phyloP scores from a whole-genome alignment of 2,113 vertebrate species.

The Microtus oregoni region DNA sequence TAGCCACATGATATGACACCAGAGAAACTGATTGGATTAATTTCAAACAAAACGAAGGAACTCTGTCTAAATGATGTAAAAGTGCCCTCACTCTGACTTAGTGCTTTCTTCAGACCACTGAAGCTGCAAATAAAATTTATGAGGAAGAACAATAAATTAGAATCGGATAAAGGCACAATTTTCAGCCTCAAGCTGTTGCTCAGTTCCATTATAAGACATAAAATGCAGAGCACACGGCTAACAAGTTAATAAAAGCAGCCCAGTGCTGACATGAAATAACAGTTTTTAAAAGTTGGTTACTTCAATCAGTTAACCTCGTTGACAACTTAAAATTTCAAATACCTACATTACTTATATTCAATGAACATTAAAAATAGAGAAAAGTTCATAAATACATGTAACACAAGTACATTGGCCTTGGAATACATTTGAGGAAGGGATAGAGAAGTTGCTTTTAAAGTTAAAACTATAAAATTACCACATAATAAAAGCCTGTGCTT shows the following conservation, averaged over 20 bases:
- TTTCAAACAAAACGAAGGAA: constrained; percentile 81
- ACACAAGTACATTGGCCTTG: constrained; percentile 85
- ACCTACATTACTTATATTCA: constrained; percentile 81
- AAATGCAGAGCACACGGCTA: constrained; percentile 87
- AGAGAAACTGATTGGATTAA: constrained; percentile 48
- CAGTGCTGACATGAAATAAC: constrained; percentile 88
- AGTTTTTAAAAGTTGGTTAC: constrained; percentile 85
- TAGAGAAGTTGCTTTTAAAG: constrained; percentile 82
- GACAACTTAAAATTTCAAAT: constrained; percentile 88
- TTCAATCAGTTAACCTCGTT: constrained; percentile 86
- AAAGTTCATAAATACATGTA: constrained; percentile 87
- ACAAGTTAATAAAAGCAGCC: constrained; percentile 89
- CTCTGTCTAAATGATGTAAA: constrained; percentile 81
- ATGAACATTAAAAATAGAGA: constrained; percentile 86
- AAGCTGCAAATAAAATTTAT: constrained; percentile 88
- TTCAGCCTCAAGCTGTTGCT: constrained; percentile 83
- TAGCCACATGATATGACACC: constrained; percentile 19
- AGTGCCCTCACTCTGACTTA: constrained; percentile 85
- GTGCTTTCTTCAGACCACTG: constrained; percentile 84
- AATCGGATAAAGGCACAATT: constrained; percentile 85
- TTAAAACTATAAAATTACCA: constrained; percentile 90
- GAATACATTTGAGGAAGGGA: constrained; percentile 70
- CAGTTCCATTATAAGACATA: constrained; percentile 85
- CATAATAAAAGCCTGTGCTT: constrained; percentile 87
- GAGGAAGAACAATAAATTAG: constrained; percentile 88